Evolutionary conservation across 1,140 invertebrate species (phyloP).

Genomic region (Bombus affinis): DNA sequence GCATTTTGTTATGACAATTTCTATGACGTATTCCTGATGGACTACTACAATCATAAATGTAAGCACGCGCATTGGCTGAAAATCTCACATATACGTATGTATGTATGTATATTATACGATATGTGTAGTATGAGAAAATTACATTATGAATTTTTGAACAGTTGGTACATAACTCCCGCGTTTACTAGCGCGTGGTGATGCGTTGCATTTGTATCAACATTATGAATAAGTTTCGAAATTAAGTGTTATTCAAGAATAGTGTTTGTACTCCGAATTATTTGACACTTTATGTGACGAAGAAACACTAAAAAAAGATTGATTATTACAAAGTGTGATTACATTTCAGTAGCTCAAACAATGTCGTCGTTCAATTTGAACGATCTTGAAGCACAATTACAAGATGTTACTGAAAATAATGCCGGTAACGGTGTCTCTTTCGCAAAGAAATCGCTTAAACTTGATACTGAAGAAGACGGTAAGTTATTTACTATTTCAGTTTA

Average conservation of each 20-base stretch:
- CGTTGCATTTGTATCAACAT: background rate
- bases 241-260: background rate
- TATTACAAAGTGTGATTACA: background rate
- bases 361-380: constrained; percentile 76
- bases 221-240: background rate
- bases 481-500: background rate
- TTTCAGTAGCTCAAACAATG: constrained; percentile 50
- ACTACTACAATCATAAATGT: too few species aligned
- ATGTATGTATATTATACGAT: background rate
- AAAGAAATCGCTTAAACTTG: constrained; percentile 86
- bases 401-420: constrained; percentile 61
- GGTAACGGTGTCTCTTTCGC: constrained; percentile 85
- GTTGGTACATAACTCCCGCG: constrained; percentile 56
- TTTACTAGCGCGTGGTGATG: background rate
- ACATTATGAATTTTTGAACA: background rate
- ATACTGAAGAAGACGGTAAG: constrained; percentile 86
- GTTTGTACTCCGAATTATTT: background rate
- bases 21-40: too few species aligned
- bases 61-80: too few species aligned
- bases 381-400: constrained; percentile 70
- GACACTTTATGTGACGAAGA: background rate
- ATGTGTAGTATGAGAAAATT: background rate
- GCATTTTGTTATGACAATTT: background rate
- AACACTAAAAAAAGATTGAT: background rate
- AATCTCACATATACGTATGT: background rate